These are phyloP conservation scores for Acromyrmex echinatior DNA, from an alignment of 1,140 invertebrate species.

Conservation along the genomic window DNA sequence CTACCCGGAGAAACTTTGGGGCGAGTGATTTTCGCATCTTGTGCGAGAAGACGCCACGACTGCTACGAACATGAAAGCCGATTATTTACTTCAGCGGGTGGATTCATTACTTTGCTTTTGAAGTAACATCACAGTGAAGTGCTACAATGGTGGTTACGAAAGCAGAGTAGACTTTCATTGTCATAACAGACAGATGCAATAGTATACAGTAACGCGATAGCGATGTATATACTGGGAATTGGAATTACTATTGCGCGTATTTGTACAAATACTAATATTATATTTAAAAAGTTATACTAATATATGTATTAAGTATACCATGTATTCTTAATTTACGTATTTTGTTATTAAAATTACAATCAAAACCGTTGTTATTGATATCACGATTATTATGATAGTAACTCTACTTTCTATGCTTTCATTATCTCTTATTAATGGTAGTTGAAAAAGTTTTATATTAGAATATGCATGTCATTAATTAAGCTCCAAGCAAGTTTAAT, in stretches of 20 bases:
- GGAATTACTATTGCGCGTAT: background rate
- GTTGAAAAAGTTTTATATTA: too few relatives aligned
- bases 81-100: conserved; percentile 58
- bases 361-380: background rate
- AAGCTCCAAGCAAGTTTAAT: conserved; percentile 23
- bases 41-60: conserved; percentile 31
- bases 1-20: conserved; percentile 45
- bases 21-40: conserved; percentile 47
- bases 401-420: background rate
- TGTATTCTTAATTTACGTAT: background rate
- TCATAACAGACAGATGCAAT: conserved; percentile 18
- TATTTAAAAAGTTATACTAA: background rate
- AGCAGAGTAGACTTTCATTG: conserved; percentile 38
- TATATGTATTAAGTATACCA: too few relatives aligned
- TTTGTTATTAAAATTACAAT: too few relatives aligned
- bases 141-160: conserved; percentile 41
- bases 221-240: background rate
- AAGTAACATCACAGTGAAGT: conserved; percentile 40
- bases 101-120: conserved; percentile 63
- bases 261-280: conserved; percentile 9
- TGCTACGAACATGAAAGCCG: conserved; percentile 45
- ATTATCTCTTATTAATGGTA: background rate
- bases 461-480: background rate
- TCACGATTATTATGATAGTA: background rate
- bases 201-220: conserved; percentile 11